These are phyloP conservation scores for Camponotus floridanus DNA, from an alignment of 1,140 invertebrate genomes.

Conservation along the genomic window DNA sequence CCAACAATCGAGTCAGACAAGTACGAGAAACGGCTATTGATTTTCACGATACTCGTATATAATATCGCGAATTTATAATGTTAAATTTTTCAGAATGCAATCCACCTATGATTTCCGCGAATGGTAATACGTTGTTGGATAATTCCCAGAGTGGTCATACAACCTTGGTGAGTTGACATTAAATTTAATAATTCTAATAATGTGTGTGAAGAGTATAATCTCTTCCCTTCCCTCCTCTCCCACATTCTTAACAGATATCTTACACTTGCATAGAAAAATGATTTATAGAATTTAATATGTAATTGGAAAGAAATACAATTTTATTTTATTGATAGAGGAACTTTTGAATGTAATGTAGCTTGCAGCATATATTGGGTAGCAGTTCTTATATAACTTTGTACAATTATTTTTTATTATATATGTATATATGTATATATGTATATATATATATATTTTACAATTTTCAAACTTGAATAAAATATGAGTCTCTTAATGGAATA, in stretches of 20 bases:
- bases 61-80: neutral
- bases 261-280: neutral
- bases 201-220: no score
- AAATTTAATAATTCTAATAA: neutral
- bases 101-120: constrained; percentile 24
- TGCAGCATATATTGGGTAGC: no score
- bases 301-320: no score
- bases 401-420: no score
- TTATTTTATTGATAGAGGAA: no score
- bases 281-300: no score
- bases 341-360: no score
- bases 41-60: constrained; percentile 26
- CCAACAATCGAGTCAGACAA: constrained; percentile 59
- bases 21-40: constrained; percentile 61
- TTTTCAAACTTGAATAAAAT: neutral
- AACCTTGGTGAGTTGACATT: neutral
- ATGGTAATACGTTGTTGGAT: constrained; percentile 5
- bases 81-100: constrained; percentile 35
- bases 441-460: no score
- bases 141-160: constrained; percentile 3
- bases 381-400: no score
- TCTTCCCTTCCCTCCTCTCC: neutral
- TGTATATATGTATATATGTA: no score
- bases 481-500: neutral
- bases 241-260: neutral